Evolutionary conservation across 1,140 invertebrate genomes (phyloP), one percentile per base, ranked within the genome.

Genomic region (Arctopsyche grandis): DNA sequence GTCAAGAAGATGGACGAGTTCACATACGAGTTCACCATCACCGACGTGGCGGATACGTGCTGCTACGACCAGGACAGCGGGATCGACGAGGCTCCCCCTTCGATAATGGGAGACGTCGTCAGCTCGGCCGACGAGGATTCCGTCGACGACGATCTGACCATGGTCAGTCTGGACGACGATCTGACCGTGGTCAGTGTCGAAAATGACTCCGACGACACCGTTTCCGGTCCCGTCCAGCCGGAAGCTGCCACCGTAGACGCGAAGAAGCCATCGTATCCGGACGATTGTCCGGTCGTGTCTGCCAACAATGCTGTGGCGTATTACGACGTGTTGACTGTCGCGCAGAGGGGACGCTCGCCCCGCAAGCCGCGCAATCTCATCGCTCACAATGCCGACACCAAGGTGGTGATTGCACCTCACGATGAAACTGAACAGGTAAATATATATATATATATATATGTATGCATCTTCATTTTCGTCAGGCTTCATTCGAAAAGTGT

Each of bases 301-400:
- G 87, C 87, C 66, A 89, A 89, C 60, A 87, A 89, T 70, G 87
- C 87, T 71, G 86, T 89, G 19, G 88, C 88, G 38, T 89, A 89
- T 75, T 89, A 88, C 70, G 87, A 88, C 46, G 85, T 87, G 81
- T 84, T 88, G 63, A 69, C 75, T 56, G 38, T 38, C 4, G 73
- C 66, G 5, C 66, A 63, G 44, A 82, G 87, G 29, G 86, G 85
- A 46, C 81, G 88, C 69, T 63, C 58, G 38, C 69, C 78, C 1
- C 80, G 85, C 63, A 84, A 86, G 52, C 83, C 79, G 84, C 69
- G 60, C 71, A 69, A 19, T 29, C 14, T 63, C 14, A 0, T 21
- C 46, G n/a, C 14, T 46, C 26, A 16, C 26, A 76, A 29, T 14
- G 26, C 7, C 7, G 74, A 75, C 4, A n/a, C 26, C n/a, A 58